Base-by-base conservation (phyloP, 2,113 vertebrate species). In the Microcebus lehilahytsara region DNA sequence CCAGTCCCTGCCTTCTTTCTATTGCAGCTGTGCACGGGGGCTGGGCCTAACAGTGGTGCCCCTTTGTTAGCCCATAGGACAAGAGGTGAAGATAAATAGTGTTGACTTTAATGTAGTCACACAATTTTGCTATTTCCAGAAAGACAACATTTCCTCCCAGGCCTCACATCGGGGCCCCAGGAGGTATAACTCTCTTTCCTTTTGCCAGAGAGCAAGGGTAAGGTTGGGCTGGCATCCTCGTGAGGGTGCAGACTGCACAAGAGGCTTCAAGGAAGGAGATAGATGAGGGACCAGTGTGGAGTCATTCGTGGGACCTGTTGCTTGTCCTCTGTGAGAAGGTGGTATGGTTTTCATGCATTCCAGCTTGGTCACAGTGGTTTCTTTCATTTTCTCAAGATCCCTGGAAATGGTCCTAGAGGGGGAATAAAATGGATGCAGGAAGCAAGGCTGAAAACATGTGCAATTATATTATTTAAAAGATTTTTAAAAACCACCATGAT, bases 1-100 rank as follows among this genome's bases (percentile, higher is more conserved):
- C 98, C 98, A 99, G 98, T 98, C 98, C 98, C 99, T 99, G 99
- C 99, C 98, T 98, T 99, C 99, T 98, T 98, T 98, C 98, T 98
- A 98, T 98, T 98, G 98, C 98, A 98, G 98, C 98, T 99, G 98
- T 98, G 98, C 98, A 98, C 98, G 98, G 98, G 99, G 99, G 98
- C 97, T 98, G 99, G 98, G 98, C 98, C 98, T 97, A 98, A 99
- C 99, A 98, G 99, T 99, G 98, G 98, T 98, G 98, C 93, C 96
- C 96, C 98, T 99, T 99, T 99, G 98, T 98, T 97, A 32, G 97
- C 97, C 95, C 9, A 0, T 60, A 96, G 98, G 98, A 99, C 98
- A 99, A 99, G 99, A 97, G 98, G 98, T 99, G 98, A 99, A 99
- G 99, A 99, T 99, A 99, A 99, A 99, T 98, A 98, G 98, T 98